Evolutionary conservation across 2,113 vertebrate genomes (phyloP).

Genomic region (Leucopsar rothschildi): DNA sequence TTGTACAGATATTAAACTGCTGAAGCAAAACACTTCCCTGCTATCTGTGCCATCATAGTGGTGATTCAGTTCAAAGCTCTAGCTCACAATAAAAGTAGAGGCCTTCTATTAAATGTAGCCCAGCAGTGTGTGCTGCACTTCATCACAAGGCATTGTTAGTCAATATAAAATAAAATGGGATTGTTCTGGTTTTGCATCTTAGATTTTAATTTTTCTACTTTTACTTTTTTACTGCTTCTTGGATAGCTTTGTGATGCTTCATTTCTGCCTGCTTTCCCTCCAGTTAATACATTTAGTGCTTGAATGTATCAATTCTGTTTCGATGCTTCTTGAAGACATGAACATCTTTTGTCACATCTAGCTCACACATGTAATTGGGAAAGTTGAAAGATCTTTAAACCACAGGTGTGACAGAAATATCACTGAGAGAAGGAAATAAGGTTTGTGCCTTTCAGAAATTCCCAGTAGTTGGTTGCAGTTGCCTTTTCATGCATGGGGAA

Average conservation of each 20-base stretch:
- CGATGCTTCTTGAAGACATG: not conserved
- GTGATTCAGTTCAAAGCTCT: not conserved
- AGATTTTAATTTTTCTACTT: not conserved
- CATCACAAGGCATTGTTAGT: not conserved
- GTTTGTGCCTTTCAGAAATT: not conserved
- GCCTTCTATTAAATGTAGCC: not conserved
- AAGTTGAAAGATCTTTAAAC: not conserved
- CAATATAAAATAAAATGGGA: not conserved
- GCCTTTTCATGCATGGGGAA: not conserved
- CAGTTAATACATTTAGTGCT: not conserved
- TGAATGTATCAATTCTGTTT: not conserved
- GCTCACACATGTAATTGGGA: not conserved
- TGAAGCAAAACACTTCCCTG: not conserved
- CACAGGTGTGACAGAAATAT: not conserved
- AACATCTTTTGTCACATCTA: not conserved
- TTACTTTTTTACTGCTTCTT: not conserved
- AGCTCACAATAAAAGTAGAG: not conserved
- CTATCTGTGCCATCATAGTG: not conserved
- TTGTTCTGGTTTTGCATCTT: not conserved
- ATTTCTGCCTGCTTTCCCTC: not conserved
- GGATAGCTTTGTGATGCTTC: not conserved
- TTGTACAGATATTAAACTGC: not conserved
- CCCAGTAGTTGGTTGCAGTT: not conserved
- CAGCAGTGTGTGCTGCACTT: not conserved
- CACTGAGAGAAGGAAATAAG: not conserved